A percentile compares a stretch with the other conserved stretches of the same genome.
Conservation (phyloP, 2,113 vertebrate genomes). For the Acrocephalus arundinaceus region DNA sequence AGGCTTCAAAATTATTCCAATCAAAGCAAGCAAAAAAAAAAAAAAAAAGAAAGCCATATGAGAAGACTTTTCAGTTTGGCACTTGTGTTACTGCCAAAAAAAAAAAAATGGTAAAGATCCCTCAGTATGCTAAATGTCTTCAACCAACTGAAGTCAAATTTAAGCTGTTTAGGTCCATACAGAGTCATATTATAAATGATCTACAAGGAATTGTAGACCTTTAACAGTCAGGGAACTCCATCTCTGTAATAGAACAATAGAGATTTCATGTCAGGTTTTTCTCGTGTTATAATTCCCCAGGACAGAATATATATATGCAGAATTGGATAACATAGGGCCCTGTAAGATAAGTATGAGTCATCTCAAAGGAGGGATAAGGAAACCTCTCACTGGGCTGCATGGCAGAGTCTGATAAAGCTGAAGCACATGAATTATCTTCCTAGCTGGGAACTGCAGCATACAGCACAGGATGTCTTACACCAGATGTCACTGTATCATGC, state of each 20-base stretch:
- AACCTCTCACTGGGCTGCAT: background rate
- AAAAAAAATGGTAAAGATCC: background rate
- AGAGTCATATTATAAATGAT: background rate
- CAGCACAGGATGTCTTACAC: conserved; percentile 18
- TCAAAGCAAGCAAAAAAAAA: background rate
- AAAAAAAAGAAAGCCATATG: background rate
- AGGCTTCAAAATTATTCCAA: background rate
- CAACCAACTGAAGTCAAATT: background rate
- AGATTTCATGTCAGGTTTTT: background rate
- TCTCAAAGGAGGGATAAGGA: background rate
- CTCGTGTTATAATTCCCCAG: background rate
- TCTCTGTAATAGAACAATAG: background rate
- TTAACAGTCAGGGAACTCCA: background rate
- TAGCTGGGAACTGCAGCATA: background rate
- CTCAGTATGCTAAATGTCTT: background rate
- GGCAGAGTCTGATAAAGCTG: background rate
- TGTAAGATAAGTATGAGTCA: background rate
- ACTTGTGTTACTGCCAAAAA: background rate
- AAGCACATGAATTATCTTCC: background rate
- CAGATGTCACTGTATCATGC: conserved; percentile 57
- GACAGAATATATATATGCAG: background rate
- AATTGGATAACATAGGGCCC: background rate
- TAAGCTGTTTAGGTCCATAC: background rate
- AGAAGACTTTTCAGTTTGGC: background rate
- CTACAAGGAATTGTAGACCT: background rate